phyloP scores from a whole-genome alignment of 35 echinoderm and acorn worm genomes.

The Lytechinus pictus region DNA sequence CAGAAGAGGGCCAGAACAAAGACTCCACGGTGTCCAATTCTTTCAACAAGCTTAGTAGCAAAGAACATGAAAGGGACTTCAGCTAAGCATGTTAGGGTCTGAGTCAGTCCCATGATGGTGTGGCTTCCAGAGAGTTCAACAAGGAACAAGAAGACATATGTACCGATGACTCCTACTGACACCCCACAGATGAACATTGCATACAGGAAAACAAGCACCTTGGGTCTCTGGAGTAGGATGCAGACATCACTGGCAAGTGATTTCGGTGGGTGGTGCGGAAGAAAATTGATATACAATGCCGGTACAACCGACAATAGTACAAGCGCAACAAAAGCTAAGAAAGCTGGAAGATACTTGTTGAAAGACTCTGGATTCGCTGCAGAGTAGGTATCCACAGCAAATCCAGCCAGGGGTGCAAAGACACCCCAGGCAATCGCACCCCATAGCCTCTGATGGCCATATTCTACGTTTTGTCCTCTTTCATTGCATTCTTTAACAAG shows the following conservation, averaged over 20 bases:
- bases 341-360: slow-evolving; percentile 72
- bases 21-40: slow-evolving; percentile 64
- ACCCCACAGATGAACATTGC: slow-evolving; percentile 59
- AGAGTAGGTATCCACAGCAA: slow-evolving; percentile 61
- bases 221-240: slow-evolving; percentile 40
- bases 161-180: slow-evolving; percentile 65
- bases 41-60: slow-evolving; percentile 57
- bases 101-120: slow-evolving; percentile 74
- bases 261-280: slow-evolving; percentile 49
- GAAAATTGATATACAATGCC: slow-evolving; percentile 55
- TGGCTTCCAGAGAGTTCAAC: slow-evolving; percentile 58
- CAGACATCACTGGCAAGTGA: slow-evolving; percentile 53
- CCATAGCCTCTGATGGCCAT: slow-evolving; percentile 79
- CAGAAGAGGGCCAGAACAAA: slow-evolving; percentile 71
- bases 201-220: slow-evolving; percentile 65
- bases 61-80: slow-evolving; percentile 85
- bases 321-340: slow-evolving; percentile 53
- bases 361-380: slow-evolving; percentile 35
- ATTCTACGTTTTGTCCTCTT: slow-evolving; percentile 55
- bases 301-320: slow-evolving; percentile 49
- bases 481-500: slow-evolving; percentile 54
- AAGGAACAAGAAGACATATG: slow-evolving; percentile 73
- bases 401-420: slow-evolving; percentile 59
- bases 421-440: slow-evolving; percentile 73
- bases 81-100: slow-evolving; percentile 66